Base-by-base conservation (phyloP, 2,113 vertebrate species). In the Spermophilus dauricus region DNA sequence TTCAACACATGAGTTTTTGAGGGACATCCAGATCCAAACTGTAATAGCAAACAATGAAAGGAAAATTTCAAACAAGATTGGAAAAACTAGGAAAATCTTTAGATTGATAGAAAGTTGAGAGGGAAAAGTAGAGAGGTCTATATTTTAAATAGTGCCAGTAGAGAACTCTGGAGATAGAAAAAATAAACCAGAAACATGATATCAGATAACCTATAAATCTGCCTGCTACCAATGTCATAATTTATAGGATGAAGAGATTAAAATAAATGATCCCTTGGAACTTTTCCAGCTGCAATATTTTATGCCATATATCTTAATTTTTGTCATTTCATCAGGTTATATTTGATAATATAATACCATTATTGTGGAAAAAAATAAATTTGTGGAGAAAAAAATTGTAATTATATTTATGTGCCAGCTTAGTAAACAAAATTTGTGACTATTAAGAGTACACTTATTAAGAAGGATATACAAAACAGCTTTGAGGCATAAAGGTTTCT, bases 181-280 rank as follows among this genome's bases (percentile, higher is more conserved):
- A 58, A 58, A 58, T 73, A 11, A 48, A 95, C 53, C 61, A 51
- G 78, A 88, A 91, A 82, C 75, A 22, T 95, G 75, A 80, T 78
- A 93, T 26, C 83, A 20, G 7, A 85, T 93, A 94, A 34, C 26
- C 53, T 2, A 8, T n/a, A 70, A 88, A 18, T 86, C 48, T 37
- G 67, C 93, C 37, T 88, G 42, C 92, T 32, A 69, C 22, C 14
- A 73, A 20, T 82, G 48, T n/a, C 17, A 91, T 83, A 72, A 90
- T 97, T 95, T 75, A 96, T 89, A 85, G 72, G n/a, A 95, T 61
- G 61, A 77, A 8, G 34, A 81, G 45, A 94, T 58, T 96, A 75
- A 67, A 95, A 75, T 86, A 94, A 93, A 90, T 87, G 73, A 83
- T 81, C 28, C 51, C 16, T 93, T 91, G 14, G 22, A 58, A 89